Evolutionary conservation across 1,140 invertebrate species (phyloP), one percentile per base, ranked within the genome.

Genomic region (Ceratina calcarata): DNA sequence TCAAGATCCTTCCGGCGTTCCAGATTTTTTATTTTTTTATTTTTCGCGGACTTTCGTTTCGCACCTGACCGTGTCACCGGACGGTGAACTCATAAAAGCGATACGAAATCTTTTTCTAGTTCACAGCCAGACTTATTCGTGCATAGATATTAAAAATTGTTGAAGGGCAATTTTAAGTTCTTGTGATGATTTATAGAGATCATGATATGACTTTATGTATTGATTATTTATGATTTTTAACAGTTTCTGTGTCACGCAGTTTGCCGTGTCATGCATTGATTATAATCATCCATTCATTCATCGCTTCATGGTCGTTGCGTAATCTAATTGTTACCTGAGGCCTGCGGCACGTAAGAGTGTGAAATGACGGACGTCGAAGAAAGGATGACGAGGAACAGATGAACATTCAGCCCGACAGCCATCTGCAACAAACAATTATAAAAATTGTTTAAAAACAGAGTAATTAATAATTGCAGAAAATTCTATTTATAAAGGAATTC

Each of bases 361-460:
- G 91, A 89, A 81, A 90, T 89, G 77, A 88, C 88, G 65, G 85
- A 89, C 74, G 89, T 86, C 74, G 82, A 79, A 73, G 88, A 85
- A 49, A 89, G 78, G 53, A 91, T 88, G 75, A 88, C 85, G 81
- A 93, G 70, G 66, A 92, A 79, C 73, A 91, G 85, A 87, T 89
- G 88, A 73, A 90, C 74, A 80, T 76, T 82, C 77, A 90, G 92
- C 84, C 82, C 74, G 84, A 84, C 83, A 88, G 88, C 81, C 92
- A 93, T 92, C 91, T 93, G 88, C 37, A 87, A 87, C 61, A 57
- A 69, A 72, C 18, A 51, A 8, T 61, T 67, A 20, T 8, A 27
- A 76, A 27, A 45, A 75, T 53, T 4, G 24, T 22, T 22, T 22
- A 16, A 51, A n/a, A 8, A 27, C n/a, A 55, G 18, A 6, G 18